Evolutionary conservation across 2,888 invertebrate genomes (phyloP).

Genomic region (Folsomia candida): DNA sequence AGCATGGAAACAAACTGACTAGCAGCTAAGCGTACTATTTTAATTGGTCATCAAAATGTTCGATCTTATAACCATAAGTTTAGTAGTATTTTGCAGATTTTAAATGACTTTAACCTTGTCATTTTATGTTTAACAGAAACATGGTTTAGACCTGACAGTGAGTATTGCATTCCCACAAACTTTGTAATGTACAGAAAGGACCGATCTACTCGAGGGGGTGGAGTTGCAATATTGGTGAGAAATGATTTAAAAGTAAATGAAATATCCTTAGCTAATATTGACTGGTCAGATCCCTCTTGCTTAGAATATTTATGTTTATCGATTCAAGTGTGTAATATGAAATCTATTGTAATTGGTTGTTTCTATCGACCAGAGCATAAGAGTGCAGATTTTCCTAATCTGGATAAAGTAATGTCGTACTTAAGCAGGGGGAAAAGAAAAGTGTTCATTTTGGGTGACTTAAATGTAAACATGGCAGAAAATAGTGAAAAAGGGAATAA

Average conservation of each 20-base stretch:
- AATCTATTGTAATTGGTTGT: constrained; percentile 7
- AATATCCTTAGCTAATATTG: not conserved
- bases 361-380: constrained; percentile 8
- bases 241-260: not conserved
- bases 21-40: not conserved
- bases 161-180: no score
- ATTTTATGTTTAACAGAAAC: not conserved
- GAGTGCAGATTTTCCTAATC: not conserved
- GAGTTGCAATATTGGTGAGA: not conserved
- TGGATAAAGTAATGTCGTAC: not conserved
- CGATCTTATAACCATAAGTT: not conserved
- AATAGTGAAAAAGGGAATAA: not conserved
- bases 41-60: not conserved
- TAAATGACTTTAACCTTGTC: not conserved
- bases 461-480: no score
- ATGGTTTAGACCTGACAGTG: not conserved
- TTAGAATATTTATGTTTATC: not conserved
- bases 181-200: no score
- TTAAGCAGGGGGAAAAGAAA: not conserved
- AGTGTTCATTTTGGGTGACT: not conserved
- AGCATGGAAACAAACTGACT: no score
- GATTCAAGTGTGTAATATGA: not conserved
- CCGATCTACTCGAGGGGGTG: no score
- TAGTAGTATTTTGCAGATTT: not conserved
- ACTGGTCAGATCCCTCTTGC: not conserved